These are phyloP conservation scores for Lamprologus tigripictilis DNA, from an alignment of 2,113 vertebrate genomes.

Conservation along the genomic window DNA sequence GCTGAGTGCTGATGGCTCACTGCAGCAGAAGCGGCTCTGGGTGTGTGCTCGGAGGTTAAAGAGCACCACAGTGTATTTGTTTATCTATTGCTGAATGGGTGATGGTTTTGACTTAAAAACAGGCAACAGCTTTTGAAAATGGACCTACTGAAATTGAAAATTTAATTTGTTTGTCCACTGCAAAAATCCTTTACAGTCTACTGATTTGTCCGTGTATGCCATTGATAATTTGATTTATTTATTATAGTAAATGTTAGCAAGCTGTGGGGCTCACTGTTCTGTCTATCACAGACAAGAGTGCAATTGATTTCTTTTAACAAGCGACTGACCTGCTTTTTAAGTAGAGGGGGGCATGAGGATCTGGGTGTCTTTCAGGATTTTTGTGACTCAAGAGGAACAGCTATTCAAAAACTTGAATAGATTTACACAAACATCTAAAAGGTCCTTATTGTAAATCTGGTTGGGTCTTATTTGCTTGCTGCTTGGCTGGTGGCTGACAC, in stretches of 20 bases:
- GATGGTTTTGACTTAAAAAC: not conserved
- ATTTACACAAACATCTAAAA: not conserved
- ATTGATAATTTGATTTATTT: not conserved
- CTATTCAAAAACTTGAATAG: not conserved
- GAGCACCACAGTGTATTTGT: slow-evolving; percentile 4
- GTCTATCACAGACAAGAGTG: slow-evolving; percentile 14
- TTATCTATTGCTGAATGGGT: not conserved
- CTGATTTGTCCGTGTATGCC: not conserved
- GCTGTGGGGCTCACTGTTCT: not conserved
- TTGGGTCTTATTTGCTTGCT: not conserved
- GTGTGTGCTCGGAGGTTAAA: slow-evolving; percentile 9
- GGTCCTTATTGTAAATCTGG: not conserved
- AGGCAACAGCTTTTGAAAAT: not conserved
- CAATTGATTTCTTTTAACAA: slow-evolving; percentile 60
- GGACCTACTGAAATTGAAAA: not conserved
- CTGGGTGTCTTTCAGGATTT: slow-evolving; percentile 22
- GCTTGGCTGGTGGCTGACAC: slow-evolving; percentile 36
- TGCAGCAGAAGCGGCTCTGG: not conserved
- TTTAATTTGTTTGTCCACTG: not conserved
- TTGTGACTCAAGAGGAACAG: slow-evolving; percentile 14
- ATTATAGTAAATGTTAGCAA: not conserved
- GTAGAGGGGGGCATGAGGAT: not conserved
- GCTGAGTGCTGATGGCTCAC: not conserved
- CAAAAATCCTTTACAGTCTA: not conserved
- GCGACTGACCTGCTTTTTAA: slow-evolving; percentile 49